Evolutionary conservation across 2,888 invertebrate genomes (phyloP), one percentile per base, ranked within the genome.

Genomic region (Himalopsyche anomala): DNA sequence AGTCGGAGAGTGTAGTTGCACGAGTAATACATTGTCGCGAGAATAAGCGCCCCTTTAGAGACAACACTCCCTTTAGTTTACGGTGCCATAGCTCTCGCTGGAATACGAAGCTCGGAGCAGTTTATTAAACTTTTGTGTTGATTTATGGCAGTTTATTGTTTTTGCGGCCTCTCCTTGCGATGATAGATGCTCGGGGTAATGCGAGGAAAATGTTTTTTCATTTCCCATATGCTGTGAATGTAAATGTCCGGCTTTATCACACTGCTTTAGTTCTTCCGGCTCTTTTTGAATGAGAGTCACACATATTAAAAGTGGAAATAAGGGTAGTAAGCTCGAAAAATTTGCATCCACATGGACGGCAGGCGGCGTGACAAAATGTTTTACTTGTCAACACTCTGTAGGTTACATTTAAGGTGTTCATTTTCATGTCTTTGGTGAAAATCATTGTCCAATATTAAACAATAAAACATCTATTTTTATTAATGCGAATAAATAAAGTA

Each of bases 111-210:
- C 82, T 82, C 74, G 80, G 74, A 83, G 81, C 83, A 86, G 90
- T 91, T 91, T 91, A 91, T 92, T 91, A 90, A 91, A 91, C 90
- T 91, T 91, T 90, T 88, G 89, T 81, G 89, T 89, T 91, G 92
- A 92, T 92, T 91, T 92, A 92, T 91, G 90, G 90, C 90, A 91
- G 91, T 91, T 91, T 91, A 91, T 91, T 91, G 91, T 92, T 91
- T 91, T 90, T 89, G 88, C 89, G 88, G 87, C 69, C 86, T 74
- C 81, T 86, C 45, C 82, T 19, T 56, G 54, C 82, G 15, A 40
- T 88, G 88, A 86, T 88, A 87, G 87, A 85, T 87, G 87, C 87
- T 56, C 83, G 85, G 86, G 87, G 84, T 87, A 88, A 88, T 88
- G 86, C 87, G 83, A 69, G 88, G 87, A 84, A 87, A 88, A 84